Evolutionary conservation across 64 coral and sea anemone species (phyloP), one percentile per base, ranked within the genome.

Genomic region (Montipora foliosa): DNA sequence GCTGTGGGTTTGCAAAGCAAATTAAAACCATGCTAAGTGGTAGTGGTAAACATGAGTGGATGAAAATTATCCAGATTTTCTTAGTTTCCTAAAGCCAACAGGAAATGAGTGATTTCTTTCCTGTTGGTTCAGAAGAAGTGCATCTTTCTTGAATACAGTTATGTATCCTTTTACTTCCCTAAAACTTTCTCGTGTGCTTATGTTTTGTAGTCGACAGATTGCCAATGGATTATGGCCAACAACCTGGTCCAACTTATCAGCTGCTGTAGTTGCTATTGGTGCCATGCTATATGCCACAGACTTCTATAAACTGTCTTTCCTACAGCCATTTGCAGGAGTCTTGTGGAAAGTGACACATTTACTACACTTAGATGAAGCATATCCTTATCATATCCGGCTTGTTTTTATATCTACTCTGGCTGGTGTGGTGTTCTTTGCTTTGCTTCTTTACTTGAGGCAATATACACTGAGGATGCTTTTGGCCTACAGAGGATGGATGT

Each of bases 141-240:
- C 53, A 57, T 16, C 14, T 64, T 12, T 64, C 14, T 64, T 16
- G 37, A 37, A 37, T 37, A 0, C 37, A 37, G 37, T 37, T 2
- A 37, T 37, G 37, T 37, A 37, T 37, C 37, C 37, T 37, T 37
- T 37, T 37, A 37, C 37, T 37, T 37, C 37, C 37, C 37, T 37
- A 37, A 37, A 14, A 7, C 29, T 79, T 10, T 19, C 3, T 81
- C 17, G 37, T 74, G 12, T 70, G 52, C 5, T 37, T 24, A n/a
- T 72, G 17, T 86, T 71, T 62, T 92, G 20, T 83, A 98, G 96
- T 44, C 94, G 87, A 60, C 96, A 98, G 78, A 98, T 98, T 55
- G 76, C 75, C 24, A 98, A 98, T 98, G 96, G 96, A 2, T 85
- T 98, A 19, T 98, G 96, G 96, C 96, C 96, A 16, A 98, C 96